These are phyloP conservation scores for Gastracanthus pulcherrimus DNA, from an alignment of 2,888 invertebrate species.

Conservation along the genomic window DNA sequence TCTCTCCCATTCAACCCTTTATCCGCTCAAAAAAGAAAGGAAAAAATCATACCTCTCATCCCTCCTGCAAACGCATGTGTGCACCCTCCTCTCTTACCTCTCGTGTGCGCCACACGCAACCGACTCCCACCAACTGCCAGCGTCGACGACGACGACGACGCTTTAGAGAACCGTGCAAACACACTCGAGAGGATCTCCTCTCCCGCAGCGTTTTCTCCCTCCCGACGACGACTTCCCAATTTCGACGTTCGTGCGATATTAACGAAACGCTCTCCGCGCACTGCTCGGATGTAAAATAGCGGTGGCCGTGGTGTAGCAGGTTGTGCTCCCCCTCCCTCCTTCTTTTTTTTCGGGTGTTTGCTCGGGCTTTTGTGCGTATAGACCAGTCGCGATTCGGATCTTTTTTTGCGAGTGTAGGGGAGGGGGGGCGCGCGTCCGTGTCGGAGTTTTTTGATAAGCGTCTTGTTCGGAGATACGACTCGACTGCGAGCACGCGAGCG, in stretches of 20 bases:
- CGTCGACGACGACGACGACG: neutral
- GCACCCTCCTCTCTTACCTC: neutral
- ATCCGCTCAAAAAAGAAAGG: neutral
- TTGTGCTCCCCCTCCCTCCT: neutral
- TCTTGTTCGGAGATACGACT: slow-evolving; percentile 8
- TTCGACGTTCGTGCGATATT: slow-evolving; percentile 35
- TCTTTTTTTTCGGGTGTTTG: slow-evolving; percentile 27
- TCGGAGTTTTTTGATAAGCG: slow-evolving; percentile 34
- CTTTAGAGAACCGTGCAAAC: slow-evolving; percentile 41
- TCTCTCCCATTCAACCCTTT: neutral
- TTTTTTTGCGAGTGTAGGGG: neutral
- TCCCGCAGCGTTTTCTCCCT: neutral
- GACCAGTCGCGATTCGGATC: slow-evolving; percentile 30
- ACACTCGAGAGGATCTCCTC: slow-evolving; percentile 15
- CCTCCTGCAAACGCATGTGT: neutral
- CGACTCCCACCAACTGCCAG: neutral
- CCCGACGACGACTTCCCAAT: slow-evolving; percentile 31
- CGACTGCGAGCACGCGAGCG: neutral
- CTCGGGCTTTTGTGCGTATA: neutral
- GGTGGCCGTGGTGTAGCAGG: neutral
- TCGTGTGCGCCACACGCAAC: too few species aligned
- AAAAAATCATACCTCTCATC: neutral
- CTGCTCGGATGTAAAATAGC: neutral
- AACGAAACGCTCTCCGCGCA: slow-evolving; percentile 30
- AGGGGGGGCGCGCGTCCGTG: neutral